Base-by-base conservation (phyloP, 1,140 invertebrate species). In the Dryas iulia region DNA sequence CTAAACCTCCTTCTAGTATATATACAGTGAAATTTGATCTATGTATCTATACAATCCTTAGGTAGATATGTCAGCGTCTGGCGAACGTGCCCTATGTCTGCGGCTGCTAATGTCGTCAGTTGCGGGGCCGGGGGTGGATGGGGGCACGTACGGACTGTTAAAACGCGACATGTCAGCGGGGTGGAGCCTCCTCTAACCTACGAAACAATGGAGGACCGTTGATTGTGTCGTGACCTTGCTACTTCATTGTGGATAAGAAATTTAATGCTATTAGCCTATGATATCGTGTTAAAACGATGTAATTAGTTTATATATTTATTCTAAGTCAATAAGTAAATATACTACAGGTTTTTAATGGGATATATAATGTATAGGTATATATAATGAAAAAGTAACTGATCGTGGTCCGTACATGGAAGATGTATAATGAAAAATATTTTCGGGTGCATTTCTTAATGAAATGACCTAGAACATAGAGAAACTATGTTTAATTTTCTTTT, bases 41-140 rank as follows among this genome's bases (percentile, higher is more conserved):
- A 52, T 58, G 23, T 69, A 39, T 5, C 2, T 39, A 64, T 62
- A 63, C 33, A 39, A 53, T 65, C 66, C 76, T 66, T 73, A 67
- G 25, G 59, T 82, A 77, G 71, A 64, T 80, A 81, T 71, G 79
- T 82, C 78, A 81, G 76, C 84, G 85, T 84, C 81, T 87, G 81
- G 81, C 74, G 77, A 79, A 78, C 82, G 72, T 83, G 83, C 83
- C 79, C 82, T 83, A 83, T 81, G 86, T 88, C 86, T 89, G 86
- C 80, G 86, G 84, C 83, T 84, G 84, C 83, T 90, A 90, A 90
- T 86, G 86, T 90, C 87, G 84, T 87, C 87, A 86, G 83, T 72
- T 83, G 59, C 28, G 69, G 68, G 33, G 35, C 7, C 1, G 14
- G 39, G 35, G 14, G 35, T n/a, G 72, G 66, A 18, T 47, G 76